Evolutionary conservation across 92 coral and sea anemone species (phyloP).

Genomic region (Bergia sp.): DNA sequence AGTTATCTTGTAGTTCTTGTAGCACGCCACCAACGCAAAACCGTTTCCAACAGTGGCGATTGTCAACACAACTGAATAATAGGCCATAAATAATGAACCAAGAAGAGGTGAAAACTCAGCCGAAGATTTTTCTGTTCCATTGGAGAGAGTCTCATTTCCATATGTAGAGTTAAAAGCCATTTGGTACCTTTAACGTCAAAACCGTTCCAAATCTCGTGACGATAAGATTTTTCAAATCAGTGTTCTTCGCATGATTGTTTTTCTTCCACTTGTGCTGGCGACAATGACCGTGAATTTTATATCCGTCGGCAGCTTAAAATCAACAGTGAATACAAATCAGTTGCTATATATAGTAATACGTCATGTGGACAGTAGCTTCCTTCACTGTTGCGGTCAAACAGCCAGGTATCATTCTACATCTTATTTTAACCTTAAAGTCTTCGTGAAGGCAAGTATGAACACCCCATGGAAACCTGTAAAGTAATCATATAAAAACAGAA

Average conservation of each 20-base stretch:
- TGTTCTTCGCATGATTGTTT: constrained; percentile 13
- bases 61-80: constrained; percentile 60
- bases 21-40: constrained; percentile 38
- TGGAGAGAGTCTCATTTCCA: not conserved
- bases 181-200: not conserved
- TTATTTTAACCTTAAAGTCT: too few species aligned
- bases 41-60: constrained; percentile 73
- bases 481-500: too few species aligned
- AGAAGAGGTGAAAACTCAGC: constrained; percentile 25
- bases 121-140: constrained; percentile 10
- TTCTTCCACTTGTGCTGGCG: too few species aligned
- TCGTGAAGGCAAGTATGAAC: too few species aligned
- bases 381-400: not conserved
- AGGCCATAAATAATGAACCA: constrained; percentile 41
- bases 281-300: not conserved
- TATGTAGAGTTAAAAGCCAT: constrained; percentile 24
- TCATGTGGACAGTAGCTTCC: not conserved
- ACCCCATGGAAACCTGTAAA: too few species aligned
- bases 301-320: too few species aligned
- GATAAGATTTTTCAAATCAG: not conserved
- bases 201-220: not conserved
- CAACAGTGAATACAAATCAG: not conserved
- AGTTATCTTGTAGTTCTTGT: constrained; percentile 16
- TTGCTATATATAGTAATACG: not conserved
- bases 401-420: not conserved